A percentile compares a stretch with the other conserved stretches of the same genome.
phyloP scores from a whole-genome alignment of 2,113 vertebrate genomes.

The Campylomormyrus numenius region DNA sequence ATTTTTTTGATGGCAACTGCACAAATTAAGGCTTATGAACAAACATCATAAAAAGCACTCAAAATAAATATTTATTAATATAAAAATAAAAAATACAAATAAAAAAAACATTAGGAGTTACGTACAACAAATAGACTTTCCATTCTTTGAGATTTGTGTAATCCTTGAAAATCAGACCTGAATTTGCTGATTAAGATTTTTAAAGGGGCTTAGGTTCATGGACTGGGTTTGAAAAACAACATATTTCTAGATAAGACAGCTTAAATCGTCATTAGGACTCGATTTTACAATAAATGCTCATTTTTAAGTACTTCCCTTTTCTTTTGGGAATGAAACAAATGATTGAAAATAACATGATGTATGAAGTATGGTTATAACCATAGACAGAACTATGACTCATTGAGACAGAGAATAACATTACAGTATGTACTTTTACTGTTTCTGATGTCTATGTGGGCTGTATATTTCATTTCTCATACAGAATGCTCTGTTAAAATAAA shows the following conservation, averaged over 20 bases:
- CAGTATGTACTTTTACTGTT: background rate
- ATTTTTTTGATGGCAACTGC: constrained; percentile 70
- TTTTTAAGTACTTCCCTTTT: background rate
- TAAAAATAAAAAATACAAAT: constrained; percentile 60
- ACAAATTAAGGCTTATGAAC: constrained; percentile 73
- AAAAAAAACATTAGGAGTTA: constrained; percentile 60
- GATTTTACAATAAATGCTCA: background rate
- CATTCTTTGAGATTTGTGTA: constrained; percentile 26
- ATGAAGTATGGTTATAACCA: background rate
- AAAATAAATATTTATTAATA: constrained; percentile 68
- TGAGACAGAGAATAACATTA: background rate
- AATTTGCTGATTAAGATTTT: constrained; percentile 5
- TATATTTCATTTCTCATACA: background rate
- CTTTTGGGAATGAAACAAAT: background rate
- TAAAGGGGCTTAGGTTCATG: background rate
- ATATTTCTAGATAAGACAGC: background rate
- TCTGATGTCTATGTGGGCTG: background rate
- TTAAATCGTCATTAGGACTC: background rate
- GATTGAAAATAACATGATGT: background rate
- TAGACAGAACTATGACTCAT: constrained; percentile 10
- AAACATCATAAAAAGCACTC: constrained; percentile 72
- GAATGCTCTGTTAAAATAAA: background rate
- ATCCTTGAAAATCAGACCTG: constrained; percentile 31
- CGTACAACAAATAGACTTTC: constrained; percentile 43
- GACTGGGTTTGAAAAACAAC: background rate